Evolutionary conservation across 2,797 vertebrate genomes (phyloP).

Genomic region (Smutsia gigantea): DNA sequence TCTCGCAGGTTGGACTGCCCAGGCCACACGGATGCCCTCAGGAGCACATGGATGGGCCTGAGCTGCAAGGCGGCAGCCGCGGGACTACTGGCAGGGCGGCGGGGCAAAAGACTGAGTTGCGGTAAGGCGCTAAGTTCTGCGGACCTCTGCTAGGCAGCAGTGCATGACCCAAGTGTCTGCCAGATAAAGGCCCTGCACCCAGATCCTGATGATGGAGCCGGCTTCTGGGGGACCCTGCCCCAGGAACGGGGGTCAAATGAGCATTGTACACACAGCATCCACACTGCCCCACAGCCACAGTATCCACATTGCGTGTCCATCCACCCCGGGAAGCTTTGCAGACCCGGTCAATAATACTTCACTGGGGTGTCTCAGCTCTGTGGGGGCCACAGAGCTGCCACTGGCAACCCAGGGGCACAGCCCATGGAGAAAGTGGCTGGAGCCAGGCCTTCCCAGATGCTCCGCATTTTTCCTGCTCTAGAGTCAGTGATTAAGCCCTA

Average conservation of each 20-base stretch:
- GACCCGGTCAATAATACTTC: fast-evolving
- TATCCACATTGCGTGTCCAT: fast-evolving
- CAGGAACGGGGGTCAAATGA: not conserved
- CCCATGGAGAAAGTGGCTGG: too few species aligned
- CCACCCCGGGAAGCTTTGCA: fast-evolving
- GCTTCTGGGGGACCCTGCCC: not conserved
- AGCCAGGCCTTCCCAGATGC: not conserved
- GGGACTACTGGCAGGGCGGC: not conserved
- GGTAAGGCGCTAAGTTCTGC: too few species aligned
- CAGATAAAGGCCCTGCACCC: not conserved
- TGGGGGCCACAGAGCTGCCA: not conserved
- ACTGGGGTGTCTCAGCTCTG: fast-evolving
- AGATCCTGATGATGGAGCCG: not conserved
- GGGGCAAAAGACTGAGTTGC: not conserved
- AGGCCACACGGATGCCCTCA: too few species aligned
- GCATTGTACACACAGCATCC: fast-evolving
- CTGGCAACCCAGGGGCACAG: too few species aligned
- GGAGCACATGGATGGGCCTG: too few species aligned
- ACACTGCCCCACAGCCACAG: fast-evolving
- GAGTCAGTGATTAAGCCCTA: not conserved
- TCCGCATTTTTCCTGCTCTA: not conserved
- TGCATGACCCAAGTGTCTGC: not conserved
- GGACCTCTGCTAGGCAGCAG: not conserved
- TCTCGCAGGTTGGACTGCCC: too few species aligned
- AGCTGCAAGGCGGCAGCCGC: too few species aligned